phyloP scores from a whole-genome alignment of 2,113 vertebrate genomes.

The Excalfactoria chinensis region DNA sequence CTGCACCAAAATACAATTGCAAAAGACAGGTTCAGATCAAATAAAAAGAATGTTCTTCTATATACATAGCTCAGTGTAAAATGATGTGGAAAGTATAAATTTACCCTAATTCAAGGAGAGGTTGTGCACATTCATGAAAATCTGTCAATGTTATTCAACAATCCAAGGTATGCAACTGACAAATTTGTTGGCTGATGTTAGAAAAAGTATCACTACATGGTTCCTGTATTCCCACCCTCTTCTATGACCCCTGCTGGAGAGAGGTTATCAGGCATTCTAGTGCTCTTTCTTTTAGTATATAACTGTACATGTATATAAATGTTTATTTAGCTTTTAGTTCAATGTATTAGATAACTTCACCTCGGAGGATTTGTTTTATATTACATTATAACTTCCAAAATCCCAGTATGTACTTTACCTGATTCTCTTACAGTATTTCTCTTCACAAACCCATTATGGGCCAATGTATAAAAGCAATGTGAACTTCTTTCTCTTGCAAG shows the following conservation, averaged over 20 bases:
- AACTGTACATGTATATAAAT: no score
- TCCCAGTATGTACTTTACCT: not conserved
- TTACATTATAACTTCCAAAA: not conserved
- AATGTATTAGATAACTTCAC: not conserved
- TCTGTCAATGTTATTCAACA: not conserved
- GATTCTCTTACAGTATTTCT: not conserved
- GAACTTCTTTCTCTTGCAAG: not conserved
- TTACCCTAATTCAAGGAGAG: not conserved
- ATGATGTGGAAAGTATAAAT: not conserved
- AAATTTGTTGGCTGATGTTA: not conserved
- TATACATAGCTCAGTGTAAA: not conserved
- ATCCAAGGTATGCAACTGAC: not conserved
- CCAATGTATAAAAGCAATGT: not conserved
- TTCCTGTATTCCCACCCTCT: not conserved
- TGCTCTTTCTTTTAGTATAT: not conserved
- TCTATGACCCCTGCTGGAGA: not conserved
- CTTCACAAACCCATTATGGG: not conserved
- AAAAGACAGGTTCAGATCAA: not conserved
- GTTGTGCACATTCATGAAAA: not conserved
- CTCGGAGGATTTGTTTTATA: not conserved
- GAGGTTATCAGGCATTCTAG: not conserved
- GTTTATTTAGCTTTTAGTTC: not conserved
- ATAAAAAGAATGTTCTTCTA: not conserved
- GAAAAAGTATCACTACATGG: not conserved
- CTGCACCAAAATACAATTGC: not conserved